Conservation (phyloP, 53 echinoderm and acorn worm genomes). For the Antedon mediterranea region DNA sequence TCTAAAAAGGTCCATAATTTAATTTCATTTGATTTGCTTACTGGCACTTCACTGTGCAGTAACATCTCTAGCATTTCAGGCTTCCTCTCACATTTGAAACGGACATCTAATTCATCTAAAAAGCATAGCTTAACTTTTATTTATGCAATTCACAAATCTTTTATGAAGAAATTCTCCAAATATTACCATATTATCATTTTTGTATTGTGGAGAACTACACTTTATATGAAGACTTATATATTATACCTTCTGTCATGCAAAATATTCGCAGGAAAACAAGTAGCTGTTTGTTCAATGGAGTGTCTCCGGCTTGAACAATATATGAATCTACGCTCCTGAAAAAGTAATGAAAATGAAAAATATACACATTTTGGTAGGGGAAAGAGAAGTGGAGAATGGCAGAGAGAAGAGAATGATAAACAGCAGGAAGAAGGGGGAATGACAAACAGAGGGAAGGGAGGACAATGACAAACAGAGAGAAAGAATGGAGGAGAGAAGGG, state of each 20-base stretch:
- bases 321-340: constrained; percentile 54
- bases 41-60: not conserved
- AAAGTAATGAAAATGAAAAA: not conserved
- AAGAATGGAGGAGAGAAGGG: too few species aligned
- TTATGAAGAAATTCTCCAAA: not conserved
- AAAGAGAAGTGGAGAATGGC: too few species aligned
- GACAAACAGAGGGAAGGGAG: too few species aligned
- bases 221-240: too few species aligned
- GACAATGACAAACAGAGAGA: too few species aligned
- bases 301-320: constrained; percentile 34
- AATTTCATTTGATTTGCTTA: constrained; percentile 75
- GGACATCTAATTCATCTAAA: constrained; percentile 51
- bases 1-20: constrained; percentile 72
- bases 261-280: constrained; percentile 78
- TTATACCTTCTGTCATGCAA: constrained; percentile 83
- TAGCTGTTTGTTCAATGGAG: constrained; percentile 57
- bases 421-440: too few species aligned
- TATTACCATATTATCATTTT: too few species aligned
- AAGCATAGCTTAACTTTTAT: not conserved
- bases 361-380: too few species aligned
- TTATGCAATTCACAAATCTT: too few species aligned
- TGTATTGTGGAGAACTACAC: too few species aligned
- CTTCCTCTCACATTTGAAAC: not conserved
- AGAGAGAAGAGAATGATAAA: too few species aligned
- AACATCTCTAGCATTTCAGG: not conserved